Percentiles rank a stretch among this genome's conserved stretches.
phyloP scores from a whole-genome alignment of 2,797 vertebrate genomes.

The Clarias fuscus region DNA sequence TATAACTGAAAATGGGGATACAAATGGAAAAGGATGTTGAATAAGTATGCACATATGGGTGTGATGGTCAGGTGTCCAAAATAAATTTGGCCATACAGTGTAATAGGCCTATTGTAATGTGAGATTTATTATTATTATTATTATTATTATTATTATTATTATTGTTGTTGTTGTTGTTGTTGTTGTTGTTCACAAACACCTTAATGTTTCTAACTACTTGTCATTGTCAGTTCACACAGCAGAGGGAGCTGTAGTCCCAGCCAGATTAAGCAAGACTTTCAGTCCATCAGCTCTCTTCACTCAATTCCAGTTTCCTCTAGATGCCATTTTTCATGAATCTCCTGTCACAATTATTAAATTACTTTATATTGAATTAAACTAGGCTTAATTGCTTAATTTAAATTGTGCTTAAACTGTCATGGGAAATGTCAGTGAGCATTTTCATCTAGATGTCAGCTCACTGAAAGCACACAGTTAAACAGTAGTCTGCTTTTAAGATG shows the following conservation, averaged over 20 bases:
- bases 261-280: background rate
- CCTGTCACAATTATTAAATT: background rate
- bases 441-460: background rate
- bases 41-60: background rate
- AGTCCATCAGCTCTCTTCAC: background rate
- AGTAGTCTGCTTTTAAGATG: background rate
- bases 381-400: background rate
- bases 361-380: background rate
- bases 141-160: background rate
- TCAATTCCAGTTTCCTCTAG: background rate
- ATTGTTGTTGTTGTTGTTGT: too few species aligned
- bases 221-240: conserved; percentile 30
- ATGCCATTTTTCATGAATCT: background rate
- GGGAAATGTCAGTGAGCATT: background rate
- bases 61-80: background rate
- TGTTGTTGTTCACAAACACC: background rate
- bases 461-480: background rate
- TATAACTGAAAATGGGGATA: background rate
- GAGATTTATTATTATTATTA: background rate
- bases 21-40: background rate
- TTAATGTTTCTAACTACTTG: background rate
- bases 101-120: background rate
- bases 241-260: conserved; percentile 43
- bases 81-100: background rate
- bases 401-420: background rate